Conservation (phyloP, 2,113 vertebrate genomes). For the Gorsachius goisagi region DNA sequence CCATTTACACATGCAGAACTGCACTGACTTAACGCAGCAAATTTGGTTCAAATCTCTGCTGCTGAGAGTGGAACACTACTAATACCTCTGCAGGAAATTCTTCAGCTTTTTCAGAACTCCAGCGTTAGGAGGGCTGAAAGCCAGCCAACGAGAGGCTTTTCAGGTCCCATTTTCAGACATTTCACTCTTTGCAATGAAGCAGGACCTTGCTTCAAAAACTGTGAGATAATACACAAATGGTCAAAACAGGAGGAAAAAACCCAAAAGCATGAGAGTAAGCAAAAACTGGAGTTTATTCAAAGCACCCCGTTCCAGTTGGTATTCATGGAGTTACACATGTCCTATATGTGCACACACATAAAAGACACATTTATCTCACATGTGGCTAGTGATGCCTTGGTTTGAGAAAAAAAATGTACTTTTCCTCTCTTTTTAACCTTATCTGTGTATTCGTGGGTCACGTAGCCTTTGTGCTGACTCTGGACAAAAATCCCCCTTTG, state of each 20-base stretch:
- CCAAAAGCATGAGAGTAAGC: background rate
- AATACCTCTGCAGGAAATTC: background rate
- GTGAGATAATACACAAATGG: background rate
- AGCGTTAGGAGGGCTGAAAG: background rate
- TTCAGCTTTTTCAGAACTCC: background rate
- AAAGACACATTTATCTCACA: background rate
- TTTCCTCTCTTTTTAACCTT: conserved; percentile 71
- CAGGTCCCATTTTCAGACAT: background rate
- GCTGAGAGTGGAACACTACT: background rate
- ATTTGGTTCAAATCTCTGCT: background rate
- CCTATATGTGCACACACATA: background rate
- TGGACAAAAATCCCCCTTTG: conserved; percentile 78
- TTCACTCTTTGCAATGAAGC: background rate
- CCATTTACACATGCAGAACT: background rate
- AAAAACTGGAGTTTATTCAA: background rate
- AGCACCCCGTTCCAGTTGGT: background rate
- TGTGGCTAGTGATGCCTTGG: background rate
- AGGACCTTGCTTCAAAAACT: background rate
- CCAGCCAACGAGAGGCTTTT: background rate
- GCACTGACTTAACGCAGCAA: background rate
- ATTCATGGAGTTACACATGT: background rate
- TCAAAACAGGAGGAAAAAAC: background rate
- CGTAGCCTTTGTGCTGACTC: conserved; percentile 78
- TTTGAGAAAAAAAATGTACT: background rate
- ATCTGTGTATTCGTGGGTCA: conserved; percentile 74